Percentiles rank a stretch among this genome's conserved stretches.
Conservation (phyloP, 2,113 vertebrate species). For the Pimephales promelas region DNA sequence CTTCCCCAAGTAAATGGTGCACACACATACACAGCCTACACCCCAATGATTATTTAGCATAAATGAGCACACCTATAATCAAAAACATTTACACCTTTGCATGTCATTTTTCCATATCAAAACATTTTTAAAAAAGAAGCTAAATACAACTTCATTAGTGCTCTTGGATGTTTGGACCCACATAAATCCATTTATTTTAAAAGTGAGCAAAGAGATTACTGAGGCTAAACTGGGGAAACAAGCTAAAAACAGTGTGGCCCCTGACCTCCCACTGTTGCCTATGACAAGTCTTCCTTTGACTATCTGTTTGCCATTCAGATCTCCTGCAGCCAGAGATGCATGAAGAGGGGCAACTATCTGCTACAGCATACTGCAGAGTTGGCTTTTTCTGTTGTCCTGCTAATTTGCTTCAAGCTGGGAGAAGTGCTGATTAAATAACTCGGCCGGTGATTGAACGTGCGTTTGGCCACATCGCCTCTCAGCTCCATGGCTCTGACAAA, state of each 20-base stretch:
- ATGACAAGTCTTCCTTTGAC: conserved; percentile 37
- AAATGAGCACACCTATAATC: too few relatives aligned
- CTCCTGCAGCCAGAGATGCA: conserved; percentile 50
- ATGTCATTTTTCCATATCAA: too few relatives aligned
- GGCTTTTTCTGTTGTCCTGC: conserved; percentile 48
- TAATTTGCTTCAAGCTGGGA: conserved; percentile 59
- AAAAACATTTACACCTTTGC: too few relatives aligned
- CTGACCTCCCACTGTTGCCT: conserved; percentile 26
- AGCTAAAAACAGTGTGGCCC: conserved; percentile 42
- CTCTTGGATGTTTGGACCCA: background rate
- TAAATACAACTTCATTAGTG: background rate
- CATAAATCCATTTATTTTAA: background rate
- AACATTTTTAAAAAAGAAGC: background rate
- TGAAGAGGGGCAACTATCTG: conserved; percentile 49
- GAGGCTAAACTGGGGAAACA: conserved; percentile 25
- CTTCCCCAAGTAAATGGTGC: too few relatives aligned
- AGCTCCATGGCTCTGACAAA: conserved; percentile 45
- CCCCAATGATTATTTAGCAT: too few relatives aligned
- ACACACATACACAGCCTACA: too few relatives aligned
- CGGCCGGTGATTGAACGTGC: conserved; percentile 48
- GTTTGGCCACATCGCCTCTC: conserved; percentile 16
- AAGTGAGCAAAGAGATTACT: background rate
- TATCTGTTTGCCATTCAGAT: conserved; percentile 50
- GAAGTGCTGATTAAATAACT: conserved; percentile 61
- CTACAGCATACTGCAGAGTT: conserved; percentile 11